Conservation (phyloP, 2,113 vertebrate species). For the Lophius piscatorius region DNA sequence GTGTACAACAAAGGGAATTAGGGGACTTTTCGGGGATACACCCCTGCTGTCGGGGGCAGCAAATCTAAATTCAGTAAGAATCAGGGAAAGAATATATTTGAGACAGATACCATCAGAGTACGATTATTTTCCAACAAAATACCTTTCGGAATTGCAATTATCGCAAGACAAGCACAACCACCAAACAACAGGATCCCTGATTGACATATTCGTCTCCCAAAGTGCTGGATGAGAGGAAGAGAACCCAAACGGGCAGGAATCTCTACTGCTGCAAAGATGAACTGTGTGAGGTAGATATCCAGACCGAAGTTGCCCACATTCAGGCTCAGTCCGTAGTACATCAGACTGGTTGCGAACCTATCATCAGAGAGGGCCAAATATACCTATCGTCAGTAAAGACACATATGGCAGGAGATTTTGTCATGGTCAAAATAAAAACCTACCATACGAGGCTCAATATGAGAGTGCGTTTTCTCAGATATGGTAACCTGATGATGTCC, state of each 20-base stretch:
- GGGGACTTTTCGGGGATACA: no score
- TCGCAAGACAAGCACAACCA: constrained; percentile 81
- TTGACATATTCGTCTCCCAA: constrained; percentile 83
- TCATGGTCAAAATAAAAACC: constrained; percentile 46
- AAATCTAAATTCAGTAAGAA: no score
- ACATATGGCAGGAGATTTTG: neutral
- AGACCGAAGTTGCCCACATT: constrained; percentile 89
- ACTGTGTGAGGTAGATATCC: constrained; percentile 91
- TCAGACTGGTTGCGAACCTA: constrained; percentile 86
- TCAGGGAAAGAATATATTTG: neutral
- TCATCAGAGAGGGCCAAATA: neutral
- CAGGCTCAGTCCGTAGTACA: constrained; percentile 87
- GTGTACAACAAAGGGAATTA: no score
- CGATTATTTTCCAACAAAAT: neutral
- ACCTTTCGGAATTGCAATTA: constrained; percentile 84
- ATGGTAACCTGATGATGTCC: constrained; percentile 80
- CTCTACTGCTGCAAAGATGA: constrained; percentile 87
- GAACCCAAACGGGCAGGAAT: constrained; percentile 76
- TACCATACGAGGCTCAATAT: constrained; percentile 85
- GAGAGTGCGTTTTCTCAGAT: constrained; percentile 79
- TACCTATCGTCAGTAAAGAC: neutral
- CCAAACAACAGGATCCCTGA: constrained; percentile 73
- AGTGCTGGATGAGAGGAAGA: constrained; percentile 76
- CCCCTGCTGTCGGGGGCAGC: no score
- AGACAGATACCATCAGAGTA: neutral